Conservation (phyloP, 2,888 invertebrate species). For the Onchidella celtica region DNA sequence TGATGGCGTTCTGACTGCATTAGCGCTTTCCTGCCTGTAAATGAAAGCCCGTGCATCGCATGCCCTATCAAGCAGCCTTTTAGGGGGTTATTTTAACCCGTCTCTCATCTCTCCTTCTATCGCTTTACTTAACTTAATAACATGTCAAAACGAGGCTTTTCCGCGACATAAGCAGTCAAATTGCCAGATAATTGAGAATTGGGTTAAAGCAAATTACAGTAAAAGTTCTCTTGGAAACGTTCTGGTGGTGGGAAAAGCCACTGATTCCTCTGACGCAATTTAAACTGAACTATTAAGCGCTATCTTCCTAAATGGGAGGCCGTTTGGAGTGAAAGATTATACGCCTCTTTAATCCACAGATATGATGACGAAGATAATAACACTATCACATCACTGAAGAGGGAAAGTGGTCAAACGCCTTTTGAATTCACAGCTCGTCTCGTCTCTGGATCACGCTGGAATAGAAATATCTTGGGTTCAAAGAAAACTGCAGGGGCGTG, state of each 20-base stretch:
- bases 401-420: neutral
- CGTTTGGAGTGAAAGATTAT: neutral
- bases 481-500: too few relatives aligned
- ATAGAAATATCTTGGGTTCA: too few relatives aligned
- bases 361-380: neutral
- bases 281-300: neutral
- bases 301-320: neutral
- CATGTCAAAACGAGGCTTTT: conserved; percentile 13
- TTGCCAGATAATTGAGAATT: conserved; percentile 4
- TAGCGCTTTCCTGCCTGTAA: conserved; percentile 20
- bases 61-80: neutral
- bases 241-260: neutral
- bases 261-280: neutral
- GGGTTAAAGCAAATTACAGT: neutral
- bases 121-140: conserved; percentile 32
- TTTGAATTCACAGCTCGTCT: too few relatives aligned
- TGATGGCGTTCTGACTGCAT: conserved; percentile 37
- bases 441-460: too few relatives aligned
- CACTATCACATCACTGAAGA: neutral
- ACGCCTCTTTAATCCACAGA: neutral
- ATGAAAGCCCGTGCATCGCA: conserved; percentile 13
- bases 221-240: neutral
- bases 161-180: conserved; percentile 4
- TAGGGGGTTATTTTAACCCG: conserved; percentile 15
- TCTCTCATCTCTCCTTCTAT: conserved; percentile 15